phyloP scores from a whole-genome alignment of 2,797 vertebrate genomes.

The Rhinophrynus dorsalis region DNA sequence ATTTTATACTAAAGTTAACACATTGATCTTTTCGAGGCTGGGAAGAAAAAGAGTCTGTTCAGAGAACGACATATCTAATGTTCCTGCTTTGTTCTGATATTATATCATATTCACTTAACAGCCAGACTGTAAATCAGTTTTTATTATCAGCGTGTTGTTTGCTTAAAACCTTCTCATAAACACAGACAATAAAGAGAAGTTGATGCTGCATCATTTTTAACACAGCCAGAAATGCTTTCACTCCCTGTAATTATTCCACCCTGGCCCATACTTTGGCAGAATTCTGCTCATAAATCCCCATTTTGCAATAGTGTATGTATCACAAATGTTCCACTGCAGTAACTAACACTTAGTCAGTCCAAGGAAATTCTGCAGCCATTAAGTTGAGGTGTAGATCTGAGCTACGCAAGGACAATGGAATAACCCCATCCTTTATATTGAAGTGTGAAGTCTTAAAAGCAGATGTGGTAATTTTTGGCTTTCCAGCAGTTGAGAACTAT shows the following conservation, averaged over 20 bases:
- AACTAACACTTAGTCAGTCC: slow-evolving; percentile 15
- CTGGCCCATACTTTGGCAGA: slow-evolving; percentile 29
- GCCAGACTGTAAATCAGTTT: slow-evolving; percentile 25
- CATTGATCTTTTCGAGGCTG: neutral
- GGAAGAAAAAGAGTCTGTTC: neutral
- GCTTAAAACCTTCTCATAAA: slow-evolving; percentile 38
- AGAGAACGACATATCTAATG: neutral
- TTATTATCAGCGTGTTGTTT: slow-evolving; percentile 27
- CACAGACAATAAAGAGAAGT: slow-evolving; percentile 17
- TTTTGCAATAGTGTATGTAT: slow-evolving; percentile 26
- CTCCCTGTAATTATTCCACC: slow-evolving; percentile 29
- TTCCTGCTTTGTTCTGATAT: slow-evolving; percentile 8
- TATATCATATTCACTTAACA: slow-evolving; percentile 7
- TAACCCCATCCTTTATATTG: too few relatives aligned
- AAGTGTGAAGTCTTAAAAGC: too few relatives aligned
- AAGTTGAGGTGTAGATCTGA: neutral
- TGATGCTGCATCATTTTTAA: slow-evolving; percentile 25
- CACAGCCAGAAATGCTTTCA: slow-evolving; percentile 26
- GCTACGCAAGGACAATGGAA: too few relatives aligned
- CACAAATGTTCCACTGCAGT: slow-evolving; percentile 12
- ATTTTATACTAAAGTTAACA: neutral
- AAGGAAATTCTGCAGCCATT: slow-evolving; percentile 4
- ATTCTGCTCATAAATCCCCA: slow-evolving; percentile 33
- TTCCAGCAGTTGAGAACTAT: too few relatives aligned
- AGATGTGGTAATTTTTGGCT: too few relatives aligned